phyloP scores from a whole-genome alignment of 2,113 vertebrate genomes.

The Orthochromis malagaraziensis region DNA sequence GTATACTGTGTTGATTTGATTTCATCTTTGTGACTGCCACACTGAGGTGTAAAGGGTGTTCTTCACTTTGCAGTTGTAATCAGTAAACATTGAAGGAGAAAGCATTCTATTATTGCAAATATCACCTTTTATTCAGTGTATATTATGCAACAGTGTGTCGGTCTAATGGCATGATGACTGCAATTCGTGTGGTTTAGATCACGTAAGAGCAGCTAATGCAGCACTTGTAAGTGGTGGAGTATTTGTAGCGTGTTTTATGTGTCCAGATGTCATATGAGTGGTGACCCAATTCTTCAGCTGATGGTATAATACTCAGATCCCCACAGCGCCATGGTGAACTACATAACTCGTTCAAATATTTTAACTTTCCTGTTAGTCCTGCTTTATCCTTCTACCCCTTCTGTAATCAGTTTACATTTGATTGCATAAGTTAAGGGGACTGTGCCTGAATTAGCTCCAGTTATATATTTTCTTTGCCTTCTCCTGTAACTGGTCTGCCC shows the following conservation, averaged over 20 bases:
- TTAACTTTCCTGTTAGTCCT: background rate
- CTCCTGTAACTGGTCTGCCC: background rate
- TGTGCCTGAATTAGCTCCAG: background rate
- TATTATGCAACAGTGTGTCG: background rate
- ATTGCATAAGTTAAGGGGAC: background rate
- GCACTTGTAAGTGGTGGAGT: background rate
- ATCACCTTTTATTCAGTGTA: background rate
- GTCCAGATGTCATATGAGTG: background rate
- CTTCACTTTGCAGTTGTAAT: background rate
- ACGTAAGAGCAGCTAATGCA: background rate
- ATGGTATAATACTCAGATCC: background rate
- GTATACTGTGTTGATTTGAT: background rate
- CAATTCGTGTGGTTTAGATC: background rate
- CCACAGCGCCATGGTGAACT: background rate
- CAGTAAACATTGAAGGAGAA: background rate
- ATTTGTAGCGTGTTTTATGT: background rate
- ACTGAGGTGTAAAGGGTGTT: background rate
- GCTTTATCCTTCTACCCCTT: background rate
- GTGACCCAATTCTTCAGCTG: background rate
- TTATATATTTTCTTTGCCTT: background rate
- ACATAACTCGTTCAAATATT: background rate
- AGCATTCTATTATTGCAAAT: background rate
- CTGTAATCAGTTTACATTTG: background rate
- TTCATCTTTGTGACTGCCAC: background rate
- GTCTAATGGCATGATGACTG: background rate